Conservation (phyloP, 2,888 invertebrate genomes). For the Charanyca ferruginea region DNA sequence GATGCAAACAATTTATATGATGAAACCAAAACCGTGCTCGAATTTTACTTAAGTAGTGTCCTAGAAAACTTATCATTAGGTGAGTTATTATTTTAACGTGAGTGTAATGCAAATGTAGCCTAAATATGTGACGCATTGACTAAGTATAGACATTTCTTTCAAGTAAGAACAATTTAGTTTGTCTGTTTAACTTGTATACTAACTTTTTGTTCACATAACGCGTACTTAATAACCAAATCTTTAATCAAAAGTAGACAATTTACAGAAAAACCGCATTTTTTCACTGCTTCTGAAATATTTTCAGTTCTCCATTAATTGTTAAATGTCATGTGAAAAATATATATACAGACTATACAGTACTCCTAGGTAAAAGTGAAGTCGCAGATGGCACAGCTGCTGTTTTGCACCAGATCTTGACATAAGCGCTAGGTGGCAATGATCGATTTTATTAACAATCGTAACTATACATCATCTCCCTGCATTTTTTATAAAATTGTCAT, state of each 20-base stretch:
- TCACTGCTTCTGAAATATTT: background rate
- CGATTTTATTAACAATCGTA: background rate
- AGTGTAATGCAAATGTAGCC: conserved; percentile 25
- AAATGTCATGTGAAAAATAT: conserved; percentile 20
- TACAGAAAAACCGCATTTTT: background rate
- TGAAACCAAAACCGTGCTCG: conserved; percentile 74
- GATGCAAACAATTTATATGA: conserved; percentile 72
- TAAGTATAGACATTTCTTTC: conserved; percentile 18
- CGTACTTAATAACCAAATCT: background rate
- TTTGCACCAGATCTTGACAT: conserved; percentile 4
- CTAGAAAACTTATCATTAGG: conserved; percentile 77
- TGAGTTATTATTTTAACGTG: conserved; percentile 67
- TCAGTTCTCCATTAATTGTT: conserved; percentile 2
- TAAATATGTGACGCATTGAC: conserved; percentile 26
- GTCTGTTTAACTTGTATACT: background rate
- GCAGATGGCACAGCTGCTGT: conserved; percentile 6
- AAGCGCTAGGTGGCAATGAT: conserved; percentile 5
- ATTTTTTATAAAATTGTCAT: too few species aligned
- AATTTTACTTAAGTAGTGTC: conserved; percentile 78
- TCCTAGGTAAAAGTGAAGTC: too few species aligned
- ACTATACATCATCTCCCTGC: background rate
- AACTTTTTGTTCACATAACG: background rate
- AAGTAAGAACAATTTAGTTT: conserved; percentile 3
- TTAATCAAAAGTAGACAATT: background rate
- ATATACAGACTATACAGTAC: background rate